phyloP scores from a whole-genome alignment of 2,888 invertebrate genomes.

The Ophion obscuratus region DNA sequence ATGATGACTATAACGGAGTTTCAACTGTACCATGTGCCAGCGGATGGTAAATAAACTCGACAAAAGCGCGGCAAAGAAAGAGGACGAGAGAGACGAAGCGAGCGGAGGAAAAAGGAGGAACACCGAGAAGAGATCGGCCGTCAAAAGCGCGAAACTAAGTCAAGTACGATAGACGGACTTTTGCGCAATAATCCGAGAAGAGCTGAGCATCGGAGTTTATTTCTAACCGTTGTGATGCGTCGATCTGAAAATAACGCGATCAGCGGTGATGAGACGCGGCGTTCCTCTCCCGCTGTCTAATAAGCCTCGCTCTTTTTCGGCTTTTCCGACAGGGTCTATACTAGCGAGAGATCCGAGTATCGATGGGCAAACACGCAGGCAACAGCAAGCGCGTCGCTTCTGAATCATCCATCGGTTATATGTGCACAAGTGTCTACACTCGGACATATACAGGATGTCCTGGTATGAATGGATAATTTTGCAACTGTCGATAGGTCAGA shows the following conservation, averaged over 20 bases:
- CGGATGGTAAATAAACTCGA: constrained; percentile 48
- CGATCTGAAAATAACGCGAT: constrained; percentile 80
- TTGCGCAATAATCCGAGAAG: constrained; percentile 73
- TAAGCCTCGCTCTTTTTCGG: background rate
- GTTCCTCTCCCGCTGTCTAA: background rate
- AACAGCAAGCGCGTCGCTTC: constrained; percentile 4
- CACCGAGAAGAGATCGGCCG: constrained; percentile 64
- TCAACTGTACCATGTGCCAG: background rate
- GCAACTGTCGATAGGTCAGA: no score
- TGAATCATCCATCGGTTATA: constrained; percentile 49
- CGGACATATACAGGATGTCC: background rate
- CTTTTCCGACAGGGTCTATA: constrained; percentile 19
- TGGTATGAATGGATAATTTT: no score
- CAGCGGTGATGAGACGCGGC: constrained; percentile 61
- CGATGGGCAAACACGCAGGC: constrained; percentile 16
- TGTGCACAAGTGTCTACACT: background rate
- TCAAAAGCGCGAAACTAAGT: constrained; percentile 77
- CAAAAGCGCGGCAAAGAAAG: background rate
- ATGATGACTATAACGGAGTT: background rate
- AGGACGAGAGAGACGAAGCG: constrained; percentile 1
- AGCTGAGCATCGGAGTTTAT: constrained; percentile 73
- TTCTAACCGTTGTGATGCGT: constrained; percentile 79
- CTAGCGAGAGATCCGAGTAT: constrained; percentile 14
- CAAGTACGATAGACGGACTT: constrained; percentile 76
- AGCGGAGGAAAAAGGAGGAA: constrained; percentile 40